Evolutionary conservation across 2,113 vertebrate genomes (phyloP).

Genomic region (Lycocorax pyrrhopterus): DNA sequence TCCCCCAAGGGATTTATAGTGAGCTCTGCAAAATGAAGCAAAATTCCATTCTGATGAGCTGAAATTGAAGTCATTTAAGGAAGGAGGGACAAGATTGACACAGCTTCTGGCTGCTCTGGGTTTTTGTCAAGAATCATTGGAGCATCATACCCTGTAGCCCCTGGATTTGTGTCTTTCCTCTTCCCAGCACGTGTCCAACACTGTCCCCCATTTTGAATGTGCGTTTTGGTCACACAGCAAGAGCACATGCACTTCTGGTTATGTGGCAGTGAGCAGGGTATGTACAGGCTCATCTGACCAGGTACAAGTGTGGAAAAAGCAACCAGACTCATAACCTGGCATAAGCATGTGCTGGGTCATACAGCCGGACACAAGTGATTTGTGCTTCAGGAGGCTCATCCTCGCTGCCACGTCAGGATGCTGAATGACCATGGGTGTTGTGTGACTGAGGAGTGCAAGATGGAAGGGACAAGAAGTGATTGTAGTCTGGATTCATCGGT

Average conservation of each 20-base stretch:
- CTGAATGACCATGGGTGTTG: neutral
- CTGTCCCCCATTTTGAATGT: neutral
- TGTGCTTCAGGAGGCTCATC: neutral
- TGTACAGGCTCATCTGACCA: fast-evolving
- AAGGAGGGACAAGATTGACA: neutral
- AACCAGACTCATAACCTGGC: neutral
- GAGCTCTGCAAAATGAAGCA: neutral
- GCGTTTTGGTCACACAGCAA: neutral
- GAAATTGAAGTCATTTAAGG: neutral
- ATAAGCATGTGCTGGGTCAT: neutral
- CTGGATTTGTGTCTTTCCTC: neutral
- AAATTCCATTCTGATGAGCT: neutral
- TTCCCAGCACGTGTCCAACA: neutral
- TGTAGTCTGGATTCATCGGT: neutral
- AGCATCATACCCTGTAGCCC: neutral
- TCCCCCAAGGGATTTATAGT: neutral
- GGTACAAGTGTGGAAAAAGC: neutral
- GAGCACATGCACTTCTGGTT: fast-evolving
- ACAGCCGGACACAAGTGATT: neutral
- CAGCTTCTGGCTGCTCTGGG: neutral
- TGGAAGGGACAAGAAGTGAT: neutral
- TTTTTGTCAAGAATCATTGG: neutral
- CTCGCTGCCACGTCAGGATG: neutral
- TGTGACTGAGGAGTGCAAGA: neutral
- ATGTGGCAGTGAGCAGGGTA: neutral